phyloP scores from a whole-genome alignment of 2,888 invertebrate genomes.

The Platycnemis pennipes region DNA sequence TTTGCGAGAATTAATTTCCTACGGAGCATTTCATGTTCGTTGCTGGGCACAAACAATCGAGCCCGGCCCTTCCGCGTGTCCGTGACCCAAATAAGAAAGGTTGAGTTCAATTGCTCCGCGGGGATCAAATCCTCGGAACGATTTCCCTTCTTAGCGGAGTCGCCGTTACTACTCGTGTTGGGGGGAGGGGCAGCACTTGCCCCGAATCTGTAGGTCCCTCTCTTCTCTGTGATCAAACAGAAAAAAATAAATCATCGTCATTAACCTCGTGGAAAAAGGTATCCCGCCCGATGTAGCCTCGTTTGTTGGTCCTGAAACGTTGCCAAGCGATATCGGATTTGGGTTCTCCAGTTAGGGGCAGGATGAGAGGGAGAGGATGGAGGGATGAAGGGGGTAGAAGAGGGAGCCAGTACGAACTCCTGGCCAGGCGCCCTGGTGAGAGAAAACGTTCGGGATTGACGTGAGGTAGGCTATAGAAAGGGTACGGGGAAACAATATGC shows the following conservation, averaged over 20 bases:
- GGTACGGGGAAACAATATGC: background rate
- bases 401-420: too few species aligned
- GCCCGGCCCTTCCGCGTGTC: background rate
- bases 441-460: too few species aligned
- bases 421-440: too few species aligned
- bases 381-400: background rate
- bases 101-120: background rate
- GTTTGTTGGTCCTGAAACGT: background rate
- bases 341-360: background rate
- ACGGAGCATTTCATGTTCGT: background rate
- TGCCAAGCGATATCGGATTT: conserved; percentile 11
- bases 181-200: background rate
- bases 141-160: background rate
- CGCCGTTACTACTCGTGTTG: background rate
- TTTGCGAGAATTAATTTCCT: conserved; percentile 2
- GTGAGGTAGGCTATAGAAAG: background rate
- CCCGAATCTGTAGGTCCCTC: background rate
- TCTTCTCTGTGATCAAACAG: background rate
- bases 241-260: background rate
- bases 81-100: background rate
- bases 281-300: background rate
- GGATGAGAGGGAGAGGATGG: background rate
- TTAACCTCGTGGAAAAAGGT: background rate
- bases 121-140: background rate
- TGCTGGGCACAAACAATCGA: background rate